Evolutionary conservation across 2,113 vertebrate genomes (phyloP).

Genomic region (Sitta europaea): DNA sequence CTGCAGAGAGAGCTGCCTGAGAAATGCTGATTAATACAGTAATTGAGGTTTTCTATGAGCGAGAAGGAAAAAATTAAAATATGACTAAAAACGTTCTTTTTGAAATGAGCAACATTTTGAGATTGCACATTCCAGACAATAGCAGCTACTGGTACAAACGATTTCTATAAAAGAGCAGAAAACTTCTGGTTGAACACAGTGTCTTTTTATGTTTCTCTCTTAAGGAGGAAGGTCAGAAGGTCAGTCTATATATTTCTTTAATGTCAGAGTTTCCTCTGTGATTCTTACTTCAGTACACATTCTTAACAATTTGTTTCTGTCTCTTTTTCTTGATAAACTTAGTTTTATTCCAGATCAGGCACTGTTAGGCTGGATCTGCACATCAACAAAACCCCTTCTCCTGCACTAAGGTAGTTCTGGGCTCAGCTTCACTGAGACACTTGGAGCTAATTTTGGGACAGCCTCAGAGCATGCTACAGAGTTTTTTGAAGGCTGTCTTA

Average conservation of each 20-base stretch:
- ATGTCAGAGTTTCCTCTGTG: constrained; percentile 18
- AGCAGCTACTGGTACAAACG: constrained; percentile 25
- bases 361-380: not conserved
- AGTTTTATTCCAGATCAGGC: not conserved
- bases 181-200: not conserved
- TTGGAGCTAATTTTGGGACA: constrained; percentile 69
- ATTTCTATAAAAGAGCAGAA: constrained; percentile 22
- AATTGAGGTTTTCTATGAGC: constrained; percentile 65
- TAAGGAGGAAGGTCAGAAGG: constrained; percentile 45
- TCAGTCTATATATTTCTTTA: constrained; percentile 33
- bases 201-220: constrained; percentile 28
- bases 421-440: constrained; percentile 43
- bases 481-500: constrained; percentile 65
- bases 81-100: constrained; percentile 64
- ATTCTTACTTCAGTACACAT: not conserved
- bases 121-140: constrained; percentile 54
- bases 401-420: not conserved
- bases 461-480: constrained; percentile 37
- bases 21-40: constrained; percentile 75
- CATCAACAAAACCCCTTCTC: not conserved
- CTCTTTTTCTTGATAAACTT: constrained; percentile 38
- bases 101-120: constrained; percentile 68
- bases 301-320: constrained; percentile 29
- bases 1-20: constrained; percentile 55
- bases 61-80: constrained; percentile 60